Evolutionary conservation across 2,113 vertebrate genomes (phyloP), one percentile per base, ranked within the genome.

Genomic region (Melanerpes aurifrons): DNA sequence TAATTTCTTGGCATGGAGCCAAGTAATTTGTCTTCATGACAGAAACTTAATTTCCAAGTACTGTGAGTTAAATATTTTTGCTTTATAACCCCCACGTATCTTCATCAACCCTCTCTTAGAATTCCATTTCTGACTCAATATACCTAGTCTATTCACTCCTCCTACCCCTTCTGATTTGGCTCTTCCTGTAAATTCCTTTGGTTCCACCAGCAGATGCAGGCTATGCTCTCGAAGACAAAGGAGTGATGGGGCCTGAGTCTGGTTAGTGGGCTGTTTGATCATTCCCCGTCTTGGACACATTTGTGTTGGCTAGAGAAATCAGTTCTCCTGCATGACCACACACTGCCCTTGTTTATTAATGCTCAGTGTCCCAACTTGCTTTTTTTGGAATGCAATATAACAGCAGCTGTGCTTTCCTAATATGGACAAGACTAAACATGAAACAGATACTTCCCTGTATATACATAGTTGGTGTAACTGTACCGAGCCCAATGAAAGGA

Each of bases 181-280:
- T 68, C 24, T 90, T 75, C 70, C 86, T 70, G 61, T 77, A 29
- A 93, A 70, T 71, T 45, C 71, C 85, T 92, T 87, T 80, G 89
- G 82, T 87, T 92, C 72, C 90, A 79, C 70, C 80, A 40, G 90
- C 86, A 94, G 92, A 71, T 89, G 93, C 90, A 93, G 88, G 86
- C 3, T 92, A 9, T 94, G 86, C 76, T 57, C 90, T 89, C 3
- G 68, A 89, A 56, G 91, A 92, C 75, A 92, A 47, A 91, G 94
- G 82, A 95, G 64, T 7, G 63, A 57, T 91, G 91, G 58, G 94
- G 63, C 78, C 89, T 6, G 82, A 92, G 48, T 80, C 92, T 91
- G 92, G 45, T 89, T 50, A 87, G 78, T 53, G 81, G 70, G 83
- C 70, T 94, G 59, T 82, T 92, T 90, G 92, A 76, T 50, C 77